Evolutionary conservation across 2,888 invertebrate genomes (phyloP), one percentile per base, ranked within the genome.

Genomic region (Troides oblongomaculatus): DNA sequence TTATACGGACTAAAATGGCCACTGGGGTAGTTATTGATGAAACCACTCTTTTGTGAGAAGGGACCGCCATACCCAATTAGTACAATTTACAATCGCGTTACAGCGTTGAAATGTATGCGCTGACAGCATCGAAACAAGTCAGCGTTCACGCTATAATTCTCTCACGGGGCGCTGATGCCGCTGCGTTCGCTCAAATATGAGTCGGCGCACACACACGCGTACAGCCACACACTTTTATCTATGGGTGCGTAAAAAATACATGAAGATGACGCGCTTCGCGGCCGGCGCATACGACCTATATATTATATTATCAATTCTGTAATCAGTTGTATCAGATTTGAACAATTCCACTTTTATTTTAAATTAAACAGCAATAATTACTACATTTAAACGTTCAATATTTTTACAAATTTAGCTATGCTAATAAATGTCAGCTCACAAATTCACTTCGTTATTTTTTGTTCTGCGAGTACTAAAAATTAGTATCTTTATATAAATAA

Each of bases 1-100:
- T 79, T 80, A 82, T 82, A 78, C 79, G 82, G 74, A 80, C 80
- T 83, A 87, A 83, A 81, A 82, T 83, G 78, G 81, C 78, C 83
- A 86, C 84, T 83, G 76, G 78, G 78, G 83, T 78, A 78, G 78
- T 83, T 84, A 87, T 85, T 85, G 85, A 87, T 86, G 86, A 83
- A 84, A 82, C 81, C 83, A 89, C 88, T 86, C 85, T 87, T 85
- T 86, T 87, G 86, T 84, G 79, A 86, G 83, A 81, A 78, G 77
- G 86, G 86, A 84, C 88, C 89, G 90, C 88, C 89, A 89, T 89
- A 78, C 84, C 86, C 88, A 90, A 92, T 91, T 92, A 92, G 90
- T 85, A 88, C 86, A 90, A 90, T 92, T 91, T 88, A 91, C 86
- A 88, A 89, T 83, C 82, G 82, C 87, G 86, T 87, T 0, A 87